These are phyloP conservation scores for Acropternis orthonyx DNA, from an alignment of 2,797 vertebrate genomes.

Conservation along the genomic window DNA sequence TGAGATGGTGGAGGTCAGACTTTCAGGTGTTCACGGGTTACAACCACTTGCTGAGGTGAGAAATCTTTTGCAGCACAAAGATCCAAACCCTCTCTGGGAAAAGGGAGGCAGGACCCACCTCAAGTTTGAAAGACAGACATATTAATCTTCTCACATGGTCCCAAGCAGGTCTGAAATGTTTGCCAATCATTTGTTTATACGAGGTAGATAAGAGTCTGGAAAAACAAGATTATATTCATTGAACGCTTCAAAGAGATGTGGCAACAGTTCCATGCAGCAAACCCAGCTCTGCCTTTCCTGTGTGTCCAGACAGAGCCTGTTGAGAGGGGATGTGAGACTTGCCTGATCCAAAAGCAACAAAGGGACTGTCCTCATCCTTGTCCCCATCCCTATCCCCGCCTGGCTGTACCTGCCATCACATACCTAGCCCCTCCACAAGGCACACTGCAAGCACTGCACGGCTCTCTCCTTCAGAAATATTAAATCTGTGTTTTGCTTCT, in stretches of 20 bases:
- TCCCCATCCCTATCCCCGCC: background rate
- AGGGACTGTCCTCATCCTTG: background rate
- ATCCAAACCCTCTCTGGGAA: background rate
- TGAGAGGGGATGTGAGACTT: background rate
- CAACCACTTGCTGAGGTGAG: fast-evolving
- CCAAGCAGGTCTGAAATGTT: background rate
- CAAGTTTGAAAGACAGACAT: background rate
- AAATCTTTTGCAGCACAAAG: background rate
- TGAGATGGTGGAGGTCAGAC: background rate
- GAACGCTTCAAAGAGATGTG: background rate
- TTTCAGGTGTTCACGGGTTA: background rate
- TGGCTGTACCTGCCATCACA: background rate
- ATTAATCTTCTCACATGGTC: background rate
- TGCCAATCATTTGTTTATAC: background rate
- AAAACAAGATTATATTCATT: constrained; percentile 29
- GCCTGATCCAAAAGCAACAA: fast-evolving
- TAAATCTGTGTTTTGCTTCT: background rate
- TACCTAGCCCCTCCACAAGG: background rate
- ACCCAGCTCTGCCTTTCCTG: background rate
- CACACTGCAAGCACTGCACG: background rate
- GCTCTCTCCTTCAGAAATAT: background rate
- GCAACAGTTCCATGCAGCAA: background rate
- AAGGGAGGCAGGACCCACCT: background rate
- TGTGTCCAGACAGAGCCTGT: background rate
- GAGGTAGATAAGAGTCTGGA: constrained; percentile 16